Evolutionary conservation across 2,113 vertebrate species (phyloP).

Genomic region (Platichthys stellatus): DNA sequence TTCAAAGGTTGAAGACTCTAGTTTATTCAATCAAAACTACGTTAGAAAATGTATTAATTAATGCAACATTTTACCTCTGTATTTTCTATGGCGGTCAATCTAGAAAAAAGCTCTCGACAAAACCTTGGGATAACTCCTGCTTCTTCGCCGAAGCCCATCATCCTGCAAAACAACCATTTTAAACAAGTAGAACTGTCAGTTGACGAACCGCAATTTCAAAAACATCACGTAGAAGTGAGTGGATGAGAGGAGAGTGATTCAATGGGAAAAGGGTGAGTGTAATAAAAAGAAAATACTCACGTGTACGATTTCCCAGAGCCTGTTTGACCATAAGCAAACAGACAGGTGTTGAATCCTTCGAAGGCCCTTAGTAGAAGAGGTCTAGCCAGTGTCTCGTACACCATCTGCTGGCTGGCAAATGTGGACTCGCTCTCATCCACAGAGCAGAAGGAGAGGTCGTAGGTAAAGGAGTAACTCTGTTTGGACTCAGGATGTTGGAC

Average conservation of each 20-base stretch:
- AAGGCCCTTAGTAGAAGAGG: slow-evolving; percentile 91
- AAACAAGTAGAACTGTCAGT: background rate
- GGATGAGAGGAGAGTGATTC: background rate
- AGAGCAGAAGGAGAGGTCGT: slow-evolving; percentile 92
- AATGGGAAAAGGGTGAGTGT: background rate
- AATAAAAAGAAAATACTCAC: slow-evolving; percentile 78
- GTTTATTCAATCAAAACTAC: too few species aligned
- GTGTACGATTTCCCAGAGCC: slow-evolving; percentile 98
- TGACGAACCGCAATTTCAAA: too few species aligned
- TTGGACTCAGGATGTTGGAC: slow-evolving; percentile 87
- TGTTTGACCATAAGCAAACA: slow-evolving; percentile 98
- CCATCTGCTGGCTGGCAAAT: slow-evolving; percentile 86
- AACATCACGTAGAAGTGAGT: background rate
- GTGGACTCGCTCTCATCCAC: slow-evolving; percentile 81
- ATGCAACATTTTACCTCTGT: slow-evolving; percentile 79
- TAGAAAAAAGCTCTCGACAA: slow-evolving; percentile 90
- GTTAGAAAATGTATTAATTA: too few species aligned
- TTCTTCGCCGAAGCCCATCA: slow-evolving; percentile 96
- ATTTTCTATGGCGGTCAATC: slow-evolving; percentile 79
- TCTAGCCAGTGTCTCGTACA: slow-evolving; percentile 87
- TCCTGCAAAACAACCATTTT: slow-evolving; percentile 76
- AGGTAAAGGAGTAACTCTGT: slow-evolving; percentile 87
- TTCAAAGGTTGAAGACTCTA: too few species aligned
- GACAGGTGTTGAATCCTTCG: slow-evolving; percentile 93
- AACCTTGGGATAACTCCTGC: slow-evolving; percentile 92